Base-by-base conservation (phyloP, 1,140 invertebrate species). In the Stratiolaelaps scimitus region DNA sequence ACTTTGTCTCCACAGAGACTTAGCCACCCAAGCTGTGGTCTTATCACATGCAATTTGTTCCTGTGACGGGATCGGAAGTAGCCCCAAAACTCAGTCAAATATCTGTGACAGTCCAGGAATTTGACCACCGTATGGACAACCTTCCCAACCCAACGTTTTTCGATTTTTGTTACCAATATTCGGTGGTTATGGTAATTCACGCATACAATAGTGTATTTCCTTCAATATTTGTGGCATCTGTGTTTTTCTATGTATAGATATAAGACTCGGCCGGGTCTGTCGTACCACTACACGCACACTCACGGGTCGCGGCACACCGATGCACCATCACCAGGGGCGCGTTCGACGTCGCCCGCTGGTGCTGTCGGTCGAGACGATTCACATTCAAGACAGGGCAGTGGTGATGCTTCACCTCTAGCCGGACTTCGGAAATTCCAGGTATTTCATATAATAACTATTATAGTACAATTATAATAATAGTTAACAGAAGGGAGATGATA, bases 261-360 rank as follows among this genome's bases (percentile, higher is more conserved):
- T 84, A 96, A 97, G 81, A 95, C 91, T 64, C 83, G 92, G 71
- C 90, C 92, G 69, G 93, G 93, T 71, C 82, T 97, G 72, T 90
- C 89, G 71, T 96, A 96, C 81, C 93, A 97, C 83, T 92, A 91
- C 81, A 85, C 86, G 76, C 92, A 95, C 81, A 90, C 89, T 73
- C 92, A 94, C 81, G 53, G 53, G 34, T 60, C 53, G 17, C 53
- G 53, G 26, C 53, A 60, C 15, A 10, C 34, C 10, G 53, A 60
- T 10, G 26, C 53, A 34, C 53, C 53, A 17, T 60, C 53, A 23
- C 53, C 53, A 10, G 53, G 53, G 17, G 53, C 53, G 20, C 53
- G 53, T 20, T 60, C 53, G 15, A 43, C 66, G 7, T 56, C 65
- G 17, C 65, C 69, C 30, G 53, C 30, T 5, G 26, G 17, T 29